phyloP scores from a whole-genome alignment of 2,113 vertebrate genomes.

The Cephalopterus ornatus region DNA sequence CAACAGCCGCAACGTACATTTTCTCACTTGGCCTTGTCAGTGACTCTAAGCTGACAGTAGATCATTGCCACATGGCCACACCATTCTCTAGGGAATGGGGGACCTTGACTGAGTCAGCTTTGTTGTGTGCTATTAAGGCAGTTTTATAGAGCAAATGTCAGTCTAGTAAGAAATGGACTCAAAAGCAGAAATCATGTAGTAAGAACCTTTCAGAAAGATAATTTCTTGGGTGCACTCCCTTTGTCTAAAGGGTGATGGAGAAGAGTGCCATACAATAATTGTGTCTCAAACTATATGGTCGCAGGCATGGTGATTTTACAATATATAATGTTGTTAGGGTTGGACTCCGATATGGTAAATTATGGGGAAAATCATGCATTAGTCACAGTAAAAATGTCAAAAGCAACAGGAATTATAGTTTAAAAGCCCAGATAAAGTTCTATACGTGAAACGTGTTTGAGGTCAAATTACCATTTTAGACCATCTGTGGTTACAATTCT shows the following conservation, averaged over 20 bases:
- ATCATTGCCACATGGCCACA: background rate
- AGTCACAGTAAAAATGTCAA: constrained; percentile 9
- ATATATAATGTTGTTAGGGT: background rate
- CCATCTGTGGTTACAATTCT: background rate
- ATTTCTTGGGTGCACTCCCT: background rate
- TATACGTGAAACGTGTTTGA: rapidly evolving
- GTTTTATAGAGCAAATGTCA: background rate
- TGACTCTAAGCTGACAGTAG: background rate
- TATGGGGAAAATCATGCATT: background rate
- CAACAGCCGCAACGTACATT: background rate
- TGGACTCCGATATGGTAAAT: background rate
- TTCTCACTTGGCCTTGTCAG: constrained; percentile 11
- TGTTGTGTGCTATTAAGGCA: background rate
- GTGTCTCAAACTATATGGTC: background rate
- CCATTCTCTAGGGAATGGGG: background rate
- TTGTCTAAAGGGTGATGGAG: background rate
- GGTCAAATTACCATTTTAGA: background rate
- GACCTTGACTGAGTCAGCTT: background rate
- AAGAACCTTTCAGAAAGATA: background rate
- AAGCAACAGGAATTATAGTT: background rate
- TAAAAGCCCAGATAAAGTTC: background rate
- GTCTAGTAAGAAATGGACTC: background rate
- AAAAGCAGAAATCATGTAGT: background rate
- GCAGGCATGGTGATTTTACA: background rate
- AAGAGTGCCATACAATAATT: background rate